Evolutionary conservation across 1,140 invertebrate species (phyloP).

Genomic region (Plodia interpunctella): DNA sequence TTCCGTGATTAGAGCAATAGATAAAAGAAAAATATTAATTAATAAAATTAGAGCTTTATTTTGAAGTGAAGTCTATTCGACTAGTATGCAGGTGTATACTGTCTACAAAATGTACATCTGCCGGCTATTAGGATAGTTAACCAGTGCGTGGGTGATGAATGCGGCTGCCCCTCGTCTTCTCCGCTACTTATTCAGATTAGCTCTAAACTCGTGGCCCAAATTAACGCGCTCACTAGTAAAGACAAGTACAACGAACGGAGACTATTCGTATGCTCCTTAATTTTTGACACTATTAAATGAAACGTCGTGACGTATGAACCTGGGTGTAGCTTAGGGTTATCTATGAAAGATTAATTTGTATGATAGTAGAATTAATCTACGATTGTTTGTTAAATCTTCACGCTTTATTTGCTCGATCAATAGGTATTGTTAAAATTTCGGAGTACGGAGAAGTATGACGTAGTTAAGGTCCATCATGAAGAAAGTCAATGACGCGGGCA

Average conservation of each 20-base stretch:
- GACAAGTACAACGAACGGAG: not conserved
- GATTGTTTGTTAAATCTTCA: no score
- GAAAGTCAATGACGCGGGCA: no score
- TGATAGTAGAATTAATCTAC: no score
- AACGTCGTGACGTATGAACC: not conserved
- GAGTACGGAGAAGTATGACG: no score
- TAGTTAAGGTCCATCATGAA: no score
- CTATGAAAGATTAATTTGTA: no score
- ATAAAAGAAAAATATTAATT: no score
- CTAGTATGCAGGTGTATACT: not conserved
- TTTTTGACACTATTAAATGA: not conserved
- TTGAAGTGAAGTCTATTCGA: not conserved
- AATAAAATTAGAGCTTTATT: no score
- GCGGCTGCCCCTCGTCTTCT: not conserved
- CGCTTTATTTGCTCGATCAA: no score
- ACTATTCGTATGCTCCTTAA: not conserved
- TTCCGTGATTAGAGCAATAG: no score
- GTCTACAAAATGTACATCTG: slow-evolving; percentile 5
- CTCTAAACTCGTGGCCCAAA: not conserved
- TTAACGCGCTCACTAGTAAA: not conserved
- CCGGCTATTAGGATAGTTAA: slow-evolving; percentile 10
- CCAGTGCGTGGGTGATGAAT: slow-evolving; percentile 9
- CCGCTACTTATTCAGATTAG: slow-evolving; percentile 5
- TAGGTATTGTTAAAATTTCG: no score
- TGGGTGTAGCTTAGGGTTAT: no score